Base-by-base conservation (phyloP, 2,113 vertebrate species). In the Lichenostomus cassidix region DNA sequence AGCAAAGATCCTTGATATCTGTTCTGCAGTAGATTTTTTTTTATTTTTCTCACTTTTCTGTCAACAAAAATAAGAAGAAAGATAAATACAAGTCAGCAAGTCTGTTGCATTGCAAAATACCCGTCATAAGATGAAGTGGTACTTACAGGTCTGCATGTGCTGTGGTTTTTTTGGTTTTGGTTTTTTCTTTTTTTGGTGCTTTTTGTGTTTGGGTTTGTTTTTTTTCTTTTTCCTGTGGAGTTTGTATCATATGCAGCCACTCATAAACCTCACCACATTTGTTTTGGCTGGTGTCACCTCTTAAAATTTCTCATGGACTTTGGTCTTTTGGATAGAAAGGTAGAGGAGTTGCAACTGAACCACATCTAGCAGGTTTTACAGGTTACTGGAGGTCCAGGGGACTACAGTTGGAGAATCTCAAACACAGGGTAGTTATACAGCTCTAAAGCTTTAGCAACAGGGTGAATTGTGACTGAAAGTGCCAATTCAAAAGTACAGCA, bases 181-280 rank as follows among this genome's bases (percentile, higher is more conserved):
- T 11, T 62, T 13, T 8, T 31, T 35, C 27, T 10, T 47, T 18
- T 27, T 23, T 11, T 15, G 18, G 19, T 46, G 19, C 3, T 21
- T 46, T 18, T 46, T 49, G 21, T 46, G 19, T 44, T 17, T 42
- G 19, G 46, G 9, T 47, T 47, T 47, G 20, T 47, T 37, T 22
- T 33, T 28, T 5, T 4, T 6, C 3, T 20, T 4, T 15, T 8
- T 2, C 3, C 7, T 7, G 5, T 60, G 11, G 28, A 47, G 13
- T 77, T 78, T 75, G 29, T 77, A 42, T 22, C 10, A 12, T n/a
- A 24, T 59, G 42, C 15, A 76, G 2, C 23, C 16, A 47, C n/a
- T 70, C 25, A 24, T 16, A 78, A 53, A 76, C 10, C 31, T 49
- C 41, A 10, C 10, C 20, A 25, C 6, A 6, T 56, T 63, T 92